These are phyloP conservation scores for Dynastes hyllus DNA, from an alignment of 2,888 invertebrate species.

Conservation along the genomic window DNA sequence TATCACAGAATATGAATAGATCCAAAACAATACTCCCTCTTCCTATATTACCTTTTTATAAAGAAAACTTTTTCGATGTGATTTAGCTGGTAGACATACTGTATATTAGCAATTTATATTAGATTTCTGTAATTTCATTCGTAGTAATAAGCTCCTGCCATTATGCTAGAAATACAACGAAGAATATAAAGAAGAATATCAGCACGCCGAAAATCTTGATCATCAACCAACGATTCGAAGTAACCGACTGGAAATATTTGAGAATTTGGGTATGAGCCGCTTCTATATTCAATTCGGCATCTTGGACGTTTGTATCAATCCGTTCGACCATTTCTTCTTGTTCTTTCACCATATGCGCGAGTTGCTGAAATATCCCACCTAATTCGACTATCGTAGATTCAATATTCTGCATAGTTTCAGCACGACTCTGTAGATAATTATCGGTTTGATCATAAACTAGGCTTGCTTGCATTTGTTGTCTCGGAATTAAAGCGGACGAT, in stretches of 20 bases:
- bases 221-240: constrained; percentile 99
- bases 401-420: constrained; percentile 99
- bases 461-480: constrained; percentile 76
- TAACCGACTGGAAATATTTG: constrained; percentile 97
- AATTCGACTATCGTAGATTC: constrained; percentile 99
- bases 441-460: constrained; percentile 90
- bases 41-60: not conserved
- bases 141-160: not conserved
- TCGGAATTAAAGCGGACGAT: constrained; percentile 71
- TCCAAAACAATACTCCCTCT: not conserved
- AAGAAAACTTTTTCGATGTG: not conserved
- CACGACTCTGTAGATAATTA: constrained; percentile 92
- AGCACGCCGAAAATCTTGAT: constrained; percentile 99
- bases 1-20: constrained; percentile 8
- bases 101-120: constrained; percentile 18
- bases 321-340: constrained; percentile 99
- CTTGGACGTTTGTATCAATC: constrained; percentile 97
- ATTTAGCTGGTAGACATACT: not conserved
- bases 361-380: constrained; percentile 97
- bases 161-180: constrained; percentile 94
- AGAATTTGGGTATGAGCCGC: constrained; percentile 98
- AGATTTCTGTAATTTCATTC: constrained; percentile 12
- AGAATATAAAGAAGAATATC: constrained; percentile 99
- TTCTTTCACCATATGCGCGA: constrained; percentile 98
- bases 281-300: constrained; percentile 96